Evolutionary conservation across 2,797 vertebrate species (phyloP).

Genomic region (Spheniscus humboldti): DNA sequence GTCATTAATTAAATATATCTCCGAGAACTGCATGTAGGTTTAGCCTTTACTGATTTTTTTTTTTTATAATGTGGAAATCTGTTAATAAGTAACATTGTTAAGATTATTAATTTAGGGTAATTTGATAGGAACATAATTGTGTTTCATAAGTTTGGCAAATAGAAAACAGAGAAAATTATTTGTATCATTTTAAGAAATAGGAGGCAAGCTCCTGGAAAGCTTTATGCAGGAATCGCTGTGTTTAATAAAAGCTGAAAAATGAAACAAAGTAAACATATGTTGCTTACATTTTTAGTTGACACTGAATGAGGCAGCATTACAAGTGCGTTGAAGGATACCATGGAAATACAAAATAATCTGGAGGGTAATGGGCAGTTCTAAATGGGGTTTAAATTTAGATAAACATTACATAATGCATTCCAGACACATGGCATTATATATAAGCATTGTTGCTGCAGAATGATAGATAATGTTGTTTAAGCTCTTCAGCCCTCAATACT

Average conservation of each 20-base stretch:
- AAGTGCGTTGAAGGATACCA: neutral
- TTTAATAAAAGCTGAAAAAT: conserved; percentile 2
- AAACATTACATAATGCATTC: conserved; percentile 1
- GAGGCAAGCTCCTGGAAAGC: neutral
- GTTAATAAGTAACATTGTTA: neutral
- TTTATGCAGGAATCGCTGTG: neutral
- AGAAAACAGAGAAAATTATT: neutral
- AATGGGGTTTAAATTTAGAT: conserved; percentile 25
- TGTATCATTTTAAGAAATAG: neutral
- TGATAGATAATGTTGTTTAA: neutral
- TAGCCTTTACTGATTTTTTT: neutral
- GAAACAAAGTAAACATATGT: neutral
- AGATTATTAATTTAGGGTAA: neutral
- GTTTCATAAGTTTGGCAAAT: neutral
- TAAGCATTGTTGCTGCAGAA: neutral
- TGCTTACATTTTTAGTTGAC: neutral
- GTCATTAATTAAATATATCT: neutral
- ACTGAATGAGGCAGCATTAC: neutral
- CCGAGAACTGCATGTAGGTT: neutral
- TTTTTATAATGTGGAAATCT: neutral
- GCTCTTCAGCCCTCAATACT: neutral
- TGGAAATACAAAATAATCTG: conserved; percentile 33
- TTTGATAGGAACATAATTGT: neutral
- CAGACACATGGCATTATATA: neutral
- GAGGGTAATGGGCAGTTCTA: neutral